These are phyloP conservation scores for Caiman crocodilus DNA, from an alignment of 2,797 vertebrate genomes.

Conservation along the genomic window DNA sequence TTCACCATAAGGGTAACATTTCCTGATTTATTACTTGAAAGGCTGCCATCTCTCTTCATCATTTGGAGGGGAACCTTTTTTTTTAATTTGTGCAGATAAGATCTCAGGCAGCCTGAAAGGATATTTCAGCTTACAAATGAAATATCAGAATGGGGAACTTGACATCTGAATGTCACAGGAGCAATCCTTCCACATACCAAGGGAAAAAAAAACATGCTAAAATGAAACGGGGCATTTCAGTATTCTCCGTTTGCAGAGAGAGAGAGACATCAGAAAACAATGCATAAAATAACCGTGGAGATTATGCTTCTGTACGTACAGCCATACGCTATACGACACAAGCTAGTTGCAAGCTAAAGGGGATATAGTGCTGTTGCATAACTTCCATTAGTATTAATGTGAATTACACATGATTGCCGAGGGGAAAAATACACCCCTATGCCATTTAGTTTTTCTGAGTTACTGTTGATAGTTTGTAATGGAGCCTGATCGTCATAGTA, in stretches of 20 bases:
- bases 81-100: neutral
- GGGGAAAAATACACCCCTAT: neutral
- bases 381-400: neutral
- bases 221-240: neutral
- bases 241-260: rapidly evolving
- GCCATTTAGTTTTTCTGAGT: neutral
- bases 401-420: neutral
- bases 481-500: neutral
- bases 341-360: neutral
- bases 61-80: neutral
- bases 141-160: neutral
- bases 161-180: slow-evolving; percentile 8
- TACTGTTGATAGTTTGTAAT: neutral
- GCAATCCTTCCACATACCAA: neutral
- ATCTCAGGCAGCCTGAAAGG: neutral
- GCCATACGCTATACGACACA: neutral
- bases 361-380: neutral
- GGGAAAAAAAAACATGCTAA: rapidly evolving
- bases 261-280: neutral
- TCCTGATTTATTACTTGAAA: slow-evolving; percentile 19
- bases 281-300: neutral
- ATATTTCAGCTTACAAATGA: neutral
- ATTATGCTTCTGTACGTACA: neutral
- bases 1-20: neutral
- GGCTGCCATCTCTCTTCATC: neutral